phyloP scores from a whole-genome alignment of 2,888 invertebrate genomes.

The Koerneria pararmatus region DNA sequence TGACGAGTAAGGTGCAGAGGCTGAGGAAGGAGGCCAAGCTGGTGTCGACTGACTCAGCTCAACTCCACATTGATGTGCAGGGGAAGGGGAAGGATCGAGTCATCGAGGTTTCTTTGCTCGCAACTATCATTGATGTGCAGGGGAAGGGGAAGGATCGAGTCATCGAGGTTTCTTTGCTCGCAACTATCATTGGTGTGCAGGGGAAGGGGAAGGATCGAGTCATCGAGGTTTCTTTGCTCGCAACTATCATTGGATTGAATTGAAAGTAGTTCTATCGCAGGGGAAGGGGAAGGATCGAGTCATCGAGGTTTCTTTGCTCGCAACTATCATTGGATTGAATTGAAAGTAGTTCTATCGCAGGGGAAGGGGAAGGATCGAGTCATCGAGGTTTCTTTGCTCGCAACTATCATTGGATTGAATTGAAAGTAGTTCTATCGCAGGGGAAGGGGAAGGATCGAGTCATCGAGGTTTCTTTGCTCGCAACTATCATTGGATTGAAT shows the following conservation, averaged over 20 bases:
- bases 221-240: constrained; percentile 16
- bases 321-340: not conserved
- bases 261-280: not conserved
- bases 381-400: constrained; percentile 17
- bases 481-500: not conserved
- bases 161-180: too few species aligned
- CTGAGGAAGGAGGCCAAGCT: constrained; percentile 73
- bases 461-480: constrained; percentile 17
- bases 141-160: too few species aligned
- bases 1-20: constrained; percentile 88
- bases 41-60: constrained; percentile 42
- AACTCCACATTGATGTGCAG: constrained; percentile 36
- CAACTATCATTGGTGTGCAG: too few species aligned
- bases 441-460: constrained; percentile 7
- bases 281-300: constrained; percentile 7
- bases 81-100: not conserved
- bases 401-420: not conserved
- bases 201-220: constrained; percentile 28
- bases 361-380: constrained; percentile 7
- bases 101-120: too few species aligned
- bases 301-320: constrained; percentile 17
- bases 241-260: not conserved
- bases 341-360: not conserved
- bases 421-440: not conserved
- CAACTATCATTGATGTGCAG: too few species aligned